These are phyloP conservation scores for Rutilus rutilus DNA, from an alignment of 2,113 vertebrate species.

Conservation along the genomic window DNA sequence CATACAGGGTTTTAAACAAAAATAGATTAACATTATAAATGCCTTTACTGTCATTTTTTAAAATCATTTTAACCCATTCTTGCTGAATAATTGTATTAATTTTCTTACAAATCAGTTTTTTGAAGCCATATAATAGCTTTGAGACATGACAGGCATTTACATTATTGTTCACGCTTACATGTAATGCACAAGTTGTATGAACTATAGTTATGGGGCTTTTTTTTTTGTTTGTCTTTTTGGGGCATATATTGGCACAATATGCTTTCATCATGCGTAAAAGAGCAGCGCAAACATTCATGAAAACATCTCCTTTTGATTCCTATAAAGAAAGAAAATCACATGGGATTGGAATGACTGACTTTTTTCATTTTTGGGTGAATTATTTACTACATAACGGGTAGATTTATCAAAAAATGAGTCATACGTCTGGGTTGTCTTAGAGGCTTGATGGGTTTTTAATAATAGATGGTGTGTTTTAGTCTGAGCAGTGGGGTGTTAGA, in stretches of 20 bases:
- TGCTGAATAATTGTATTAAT: not conserved
- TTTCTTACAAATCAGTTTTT: not conserved
- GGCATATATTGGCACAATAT: too few relatives aligned
- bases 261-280: not conserved
- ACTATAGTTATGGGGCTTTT: too few relatives aligned
- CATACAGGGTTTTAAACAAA: too few relatives aligned
- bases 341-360: not conserved
- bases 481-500: constrained; percentile 18
- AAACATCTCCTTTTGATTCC: not conserved
- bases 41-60: not conserved
- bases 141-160: too few relatives aligned
- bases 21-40: too few relatives aligned
- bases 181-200: too few relatives aligned
- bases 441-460: constrained; percentile 19
- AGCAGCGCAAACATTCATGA: not conserved
- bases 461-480: constrained; percentile 22
- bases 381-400: not conserved
- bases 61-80: not conserved
- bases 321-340: not conserved
- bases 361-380: not conserved
- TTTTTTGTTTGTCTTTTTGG: too few relatives aligned
- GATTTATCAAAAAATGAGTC: not conserved
- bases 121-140: too few relatives aligned
- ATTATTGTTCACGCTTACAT: too few relatives aligned
- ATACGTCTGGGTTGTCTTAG: not conserved